These are phyloP conservation scores for Mesochorus sp. DNA, from an alignment of 2,888 invertebrate genomes.

Conservation along the genomic window DNA sequence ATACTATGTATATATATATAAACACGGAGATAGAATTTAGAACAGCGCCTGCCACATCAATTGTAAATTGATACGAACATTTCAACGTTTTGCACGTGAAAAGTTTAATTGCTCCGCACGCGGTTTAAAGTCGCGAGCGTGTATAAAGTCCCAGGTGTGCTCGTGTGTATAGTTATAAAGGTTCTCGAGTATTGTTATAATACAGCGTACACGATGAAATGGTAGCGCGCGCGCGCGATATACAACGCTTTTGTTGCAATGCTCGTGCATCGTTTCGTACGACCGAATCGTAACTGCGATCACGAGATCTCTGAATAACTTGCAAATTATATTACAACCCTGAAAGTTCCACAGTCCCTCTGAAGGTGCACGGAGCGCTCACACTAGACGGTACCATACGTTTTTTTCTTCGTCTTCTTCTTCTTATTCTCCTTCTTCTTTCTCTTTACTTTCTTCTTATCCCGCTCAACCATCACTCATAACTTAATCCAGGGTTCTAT, in stretches of 20 bases:
- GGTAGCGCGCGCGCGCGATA: conserved; percentile 30
- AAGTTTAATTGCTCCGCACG: conserved; percentile 64
- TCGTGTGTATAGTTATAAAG: conserved; percentile 10
- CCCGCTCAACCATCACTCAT: conserved; percentile 62
- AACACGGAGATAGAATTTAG: conserved; percentile 43
- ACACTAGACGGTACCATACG: background rate
- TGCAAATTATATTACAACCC: conserved; percentile 68
- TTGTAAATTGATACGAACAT: conserved; percentile 66
- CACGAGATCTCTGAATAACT: conserved; percentile 67
- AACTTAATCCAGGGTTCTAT: conserved; percentile 59
- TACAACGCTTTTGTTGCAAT: conserved; percentile 43
- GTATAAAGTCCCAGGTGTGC: conserved; percentile 9
- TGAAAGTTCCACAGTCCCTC: conserved; percentile 60
- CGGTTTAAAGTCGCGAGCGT: conserved; percentile 56
- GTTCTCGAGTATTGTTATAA: conserved; percentile 64
- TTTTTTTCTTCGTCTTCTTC: too few relatives aligned
- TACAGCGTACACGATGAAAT: conserved; percentile 43
- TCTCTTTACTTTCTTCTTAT: conserved; percentile 51
- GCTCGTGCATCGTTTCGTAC: conserved; percentile 59
- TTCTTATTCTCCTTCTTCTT: conserved; percentile 48
- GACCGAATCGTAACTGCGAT: conserved; percentile 61
- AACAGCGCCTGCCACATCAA: conserved; percentile 63
- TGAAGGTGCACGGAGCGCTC: background rate
- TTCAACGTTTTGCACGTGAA: conserved; percentile 60
- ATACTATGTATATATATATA: conserved; percentile 1